Evolutionary conservation across 1,140 invertebrate species (phyloP).

Genomic region (Atta texana): DNA sequence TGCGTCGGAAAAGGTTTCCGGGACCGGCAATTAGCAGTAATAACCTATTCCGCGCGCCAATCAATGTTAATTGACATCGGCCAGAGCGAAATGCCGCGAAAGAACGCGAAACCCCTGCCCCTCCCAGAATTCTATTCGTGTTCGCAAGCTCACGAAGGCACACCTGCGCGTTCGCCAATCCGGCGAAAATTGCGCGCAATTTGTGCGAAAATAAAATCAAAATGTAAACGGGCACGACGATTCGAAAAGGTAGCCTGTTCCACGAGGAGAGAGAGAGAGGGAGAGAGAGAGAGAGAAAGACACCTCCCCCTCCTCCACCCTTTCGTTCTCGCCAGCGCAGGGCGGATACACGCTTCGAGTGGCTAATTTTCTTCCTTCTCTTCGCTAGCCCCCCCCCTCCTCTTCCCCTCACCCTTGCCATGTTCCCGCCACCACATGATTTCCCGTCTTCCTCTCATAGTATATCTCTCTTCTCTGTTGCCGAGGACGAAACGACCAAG

Average conservation of each 20-base stretch:
- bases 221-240: constrained; percentile 45
- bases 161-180: constrained; percentile 50
- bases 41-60: constrained; percentile 72
- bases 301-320: not conserved
- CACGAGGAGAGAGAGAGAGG: not conserved
- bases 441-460: constrained; percentile 29
- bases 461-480: constrained; percentile 21
- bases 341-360: constrained; percentile 76
- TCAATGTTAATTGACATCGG: constrained; percentile 77
- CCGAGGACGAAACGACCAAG: constrained; percentile 63
- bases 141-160: constrained; percentile 35
- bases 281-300: not conserved
- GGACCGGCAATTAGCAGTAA: constrained; percentile 73
- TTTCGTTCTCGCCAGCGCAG: constrained; percentile 43
- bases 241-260: constrained; percentile 59
- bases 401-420: not conserved
- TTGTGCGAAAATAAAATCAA: constrained; percentile 68
- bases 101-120: not conserved
- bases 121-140: constrained; percentile 23
- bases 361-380: constrained; percentile 75
- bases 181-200: constrained; percentile 71
- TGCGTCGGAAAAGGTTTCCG: constrained; percentile 60
- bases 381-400: not conserved
- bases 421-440: constrained; percentile 18
- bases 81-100: constrained; percentile 56